phyloP scores from a whole-genome alignment of 2,888 invertebrate genomes.

The Pharmacophagus antenor region DNA sequence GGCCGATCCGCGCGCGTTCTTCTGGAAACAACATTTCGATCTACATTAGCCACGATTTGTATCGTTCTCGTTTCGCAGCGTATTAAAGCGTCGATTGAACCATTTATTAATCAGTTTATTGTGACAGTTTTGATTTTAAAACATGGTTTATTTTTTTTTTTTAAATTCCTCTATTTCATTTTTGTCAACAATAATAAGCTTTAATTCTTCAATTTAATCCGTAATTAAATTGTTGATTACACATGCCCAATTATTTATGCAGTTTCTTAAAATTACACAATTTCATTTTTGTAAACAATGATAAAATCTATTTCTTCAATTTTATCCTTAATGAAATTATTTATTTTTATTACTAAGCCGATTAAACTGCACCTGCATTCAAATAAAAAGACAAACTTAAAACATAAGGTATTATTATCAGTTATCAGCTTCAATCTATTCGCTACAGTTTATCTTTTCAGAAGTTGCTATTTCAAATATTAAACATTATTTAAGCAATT shows the following conservation, averaged over 20 bases:
- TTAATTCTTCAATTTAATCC: background rate
- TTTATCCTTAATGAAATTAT: too few species aligned
- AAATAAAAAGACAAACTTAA: too few species aligned
- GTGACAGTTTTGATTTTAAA: background rate
- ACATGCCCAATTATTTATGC: too few species aligned
- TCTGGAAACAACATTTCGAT: slow-evolving; percentile 63
- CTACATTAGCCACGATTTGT: slow-evolving; percentile 58
- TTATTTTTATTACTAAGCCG: too few species aligned
- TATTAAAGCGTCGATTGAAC: slow-evolving; percentile 43
- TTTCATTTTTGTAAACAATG: too few species aligned
- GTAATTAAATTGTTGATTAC: background rate
- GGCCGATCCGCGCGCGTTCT: slow-evolving; percentile 37
- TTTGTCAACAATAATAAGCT: background rate
- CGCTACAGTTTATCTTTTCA: background rate
- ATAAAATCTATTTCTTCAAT: too few species aligned
- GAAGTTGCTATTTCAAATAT: background rate
- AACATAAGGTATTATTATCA: too few species aligned
- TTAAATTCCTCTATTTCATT: too few species aligned
- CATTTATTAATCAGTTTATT: slow-evolving; percentile 34
- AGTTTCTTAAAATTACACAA: too few species aligned
- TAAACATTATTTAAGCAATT: slow-evolving; percentile 1
- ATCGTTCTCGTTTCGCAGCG: slow-evolving; percentile 54
- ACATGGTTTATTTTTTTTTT: too few species aligned
- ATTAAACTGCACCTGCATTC: too few species aligned
- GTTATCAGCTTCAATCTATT: background rate